Evolutionary conservation across 2,113 vertebrate species (phyloP).

Genomic region (Bombycilla garrulus): DNA sequence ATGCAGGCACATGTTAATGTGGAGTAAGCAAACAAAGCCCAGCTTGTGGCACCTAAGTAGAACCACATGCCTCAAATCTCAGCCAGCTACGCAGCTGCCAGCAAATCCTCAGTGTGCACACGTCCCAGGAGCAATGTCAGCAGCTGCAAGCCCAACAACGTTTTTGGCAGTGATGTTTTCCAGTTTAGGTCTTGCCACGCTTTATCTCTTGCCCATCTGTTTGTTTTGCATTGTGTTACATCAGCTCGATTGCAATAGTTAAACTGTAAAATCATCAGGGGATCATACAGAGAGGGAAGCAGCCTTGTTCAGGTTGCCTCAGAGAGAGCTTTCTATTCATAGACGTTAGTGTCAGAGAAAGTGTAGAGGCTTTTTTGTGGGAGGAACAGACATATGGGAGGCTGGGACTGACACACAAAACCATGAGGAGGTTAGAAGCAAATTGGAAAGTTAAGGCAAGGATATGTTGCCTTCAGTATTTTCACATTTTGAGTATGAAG

Average conservation of each 20-base stretch:
- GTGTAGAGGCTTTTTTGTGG: slow-evolving; percentile 42
- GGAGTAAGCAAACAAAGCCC: slow-evolving; percentile 47
- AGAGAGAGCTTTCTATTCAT: slow-evolving; percentile 23
- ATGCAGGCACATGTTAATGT: slow-evolving; percentile 35
- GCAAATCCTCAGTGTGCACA: neutral
- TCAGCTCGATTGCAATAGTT: neutral
- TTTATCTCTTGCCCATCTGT: slow-evolving; percentile 45
- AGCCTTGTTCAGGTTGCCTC: slow-evolving; percentile 10
- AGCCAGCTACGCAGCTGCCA: neutral
- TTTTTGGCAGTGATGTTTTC: slow-evolving; percentile 34
- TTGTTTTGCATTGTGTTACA: slow-evolving; percentile 39
- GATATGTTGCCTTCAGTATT: neutral
- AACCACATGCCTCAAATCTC: slow-evolving; percentile 12
- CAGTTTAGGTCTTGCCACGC: neutral
- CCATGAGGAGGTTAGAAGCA: neutral
- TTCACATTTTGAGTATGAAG: neutral
- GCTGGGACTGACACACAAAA: slow-evolving; percentile 28
- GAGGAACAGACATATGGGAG: slow-evolving; percentile 45
- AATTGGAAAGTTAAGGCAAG: neutral
- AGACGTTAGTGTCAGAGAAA: slow-evolving; percentile 43
- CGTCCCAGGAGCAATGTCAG: slow-evolving; percentile 25
- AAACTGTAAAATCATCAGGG: slow-evolving; percentile 12
- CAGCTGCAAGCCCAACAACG: neutral
- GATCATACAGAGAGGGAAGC: neutral
- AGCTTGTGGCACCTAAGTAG: slow-evolving; percentile 52